Conservation (phyloP, 2,888 invertebrate genomes). For the Sussaba pulchella region DNA sequence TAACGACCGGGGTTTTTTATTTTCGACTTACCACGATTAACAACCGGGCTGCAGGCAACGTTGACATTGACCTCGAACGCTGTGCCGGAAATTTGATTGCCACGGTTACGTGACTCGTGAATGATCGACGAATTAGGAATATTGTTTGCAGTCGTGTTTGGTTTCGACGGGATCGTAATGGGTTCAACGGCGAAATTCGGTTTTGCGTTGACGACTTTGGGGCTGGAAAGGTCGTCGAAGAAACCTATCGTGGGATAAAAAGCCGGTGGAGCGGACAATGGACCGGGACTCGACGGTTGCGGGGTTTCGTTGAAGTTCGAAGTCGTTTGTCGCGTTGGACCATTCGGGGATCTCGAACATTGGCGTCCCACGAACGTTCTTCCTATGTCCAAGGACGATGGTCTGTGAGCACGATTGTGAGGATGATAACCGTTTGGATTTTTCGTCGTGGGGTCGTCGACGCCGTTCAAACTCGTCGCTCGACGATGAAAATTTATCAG, state of each 20-base stretch:
- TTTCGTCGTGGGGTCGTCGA: constrained; percentile 38
- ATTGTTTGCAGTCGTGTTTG: constrained; percentile 70
- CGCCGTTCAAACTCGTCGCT: constrained; percentile 50
- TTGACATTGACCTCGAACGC: constrained; percentile 81
- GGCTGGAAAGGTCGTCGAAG: constrained; percentile 73
- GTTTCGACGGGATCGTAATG: constrained; percentile 77
- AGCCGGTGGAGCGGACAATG: constrained; percentile 77
- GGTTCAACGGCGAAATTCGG: constrained; percentile 69
- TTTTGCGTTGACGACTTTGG: constrained; percentile 69
- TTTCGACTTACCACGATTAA: constrained; percentile 76
- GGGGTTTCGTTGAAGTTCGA: constrained; percentile 57
- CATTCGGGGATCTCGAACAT: constrained; percentile 62
- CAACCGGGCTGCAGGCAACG: constrained; percentile 78
- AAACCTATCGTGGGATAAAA: constrained; percentile 74
- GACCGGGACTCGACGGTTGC: constrained; percentile 65
- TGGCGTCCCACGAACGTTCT: constrained; percentile 65
- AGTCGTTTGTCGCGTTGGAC: constrained; percentile 22
- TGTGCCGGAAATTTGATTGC: constrained; percentile 71
- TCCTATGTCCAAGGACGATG: constrained; percentile 79
- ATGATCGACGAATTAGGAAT: constrained; percentile 38
- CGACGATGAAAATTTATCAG: constrained; percentile 62
- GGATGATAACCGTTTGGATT: constrained; percentile 63
- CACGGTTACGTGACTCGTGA: constrained; percentile 72
- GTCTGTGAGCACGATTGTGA: constrained; percentile 72
- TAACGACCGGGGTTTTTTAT: no score